A percentile compares a stretch with the other conserved stretches of the same genome.
Evolutionary conservation across 2,888 invertebrate species (phyloP).

Genomic region (Tiphia femorata): DNA sequence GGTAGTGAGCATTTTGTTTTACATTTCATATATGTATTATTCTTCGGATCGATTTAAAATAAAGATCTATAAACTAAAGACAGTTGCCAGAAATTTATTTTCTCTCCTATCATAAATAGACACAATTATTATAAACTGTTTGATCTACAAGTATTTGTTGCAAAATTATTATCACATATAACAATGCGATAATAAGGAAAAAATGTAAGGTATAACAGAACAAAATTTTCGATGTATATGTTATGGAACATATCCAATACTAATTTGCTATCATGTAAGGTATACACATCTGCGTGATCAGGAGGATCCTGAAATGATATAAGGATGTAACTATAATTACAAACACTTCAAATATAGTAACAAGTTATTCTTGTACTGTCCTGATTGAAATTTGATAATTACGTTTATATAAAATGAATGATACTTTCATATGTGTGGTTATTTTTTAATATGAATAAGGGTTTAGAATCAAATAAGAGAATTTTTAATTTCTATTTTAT

Average conservation of each 20-base stretch:
- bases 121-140: no score
- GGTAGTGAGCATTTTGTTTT: constrained; percentile 16
- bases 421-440: no score
- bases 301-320: constrained; percentile 53
- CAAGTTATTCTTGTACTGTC: background rate
- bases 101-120: no score
- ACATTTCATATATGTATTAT: constrained; percentile 4
- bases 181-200: constrained; percentile 41
- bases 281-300: constrained; percentile 53
- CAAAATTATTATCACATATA: background rate
- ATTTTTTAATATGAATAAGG: no score
- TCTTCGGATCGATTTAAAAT: constrained; percentile 3
- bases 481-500: no score
- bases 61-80: constrained; percentile 2
- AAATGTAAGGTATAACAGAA: constrained; percentile 49
- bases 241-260: constrained; percentile 50
- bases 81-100: background rate
- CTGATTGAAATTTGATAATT: no score
- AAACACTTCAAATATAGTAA: background rate
- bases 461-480: no score
- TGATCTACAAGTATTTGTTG: no score
- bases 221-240: constrained; percentile 55
- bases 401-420: no score
- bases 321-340: constrained; percentile 1
- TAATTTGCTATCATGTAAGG: constrained; percentile 43